These are phyloP conservation scores for Syngnathus floridae DNA, from an alignment of 2,113 vertebrate genomes.

Conservation along the genomic window DNA sequence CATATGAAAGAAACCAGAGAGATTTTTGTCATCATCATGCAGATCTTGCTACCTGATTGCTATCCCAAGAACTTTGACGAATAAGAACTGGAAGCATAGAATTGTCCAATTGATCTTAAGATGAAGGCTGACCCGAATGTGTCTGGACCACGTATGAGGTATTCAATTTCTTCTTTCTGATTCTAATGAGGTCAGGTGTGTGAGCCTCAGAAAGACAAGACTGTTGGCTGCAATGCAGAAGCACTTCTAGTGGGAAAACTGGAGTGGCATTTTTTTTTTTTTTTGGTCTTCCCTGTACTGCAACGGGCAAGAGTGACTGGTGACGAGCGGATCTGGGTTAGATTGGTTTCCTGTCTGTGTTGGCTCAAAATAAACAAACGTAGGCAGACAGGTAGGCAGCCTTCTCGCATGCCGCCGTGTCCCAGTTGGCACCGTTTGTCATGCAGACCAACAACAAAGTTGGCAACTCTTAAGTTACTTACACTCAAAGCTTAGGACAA, in stretches of 20 bases:
- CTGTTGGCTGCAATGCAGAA: no score
- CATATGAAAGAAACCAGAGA: background rate
- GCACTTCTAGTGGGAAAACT: no score
- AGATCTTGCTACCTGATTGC: background rate
- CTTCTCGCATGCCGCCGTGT: background rate
- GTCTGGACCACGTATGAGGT: background rate
- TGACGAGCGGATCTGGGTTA: conserved; percentile 7
- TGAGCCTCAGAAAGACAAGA: background rate
- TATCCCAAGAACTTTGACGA: no score
- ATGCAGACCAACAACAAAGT: conserved; percentile 12
- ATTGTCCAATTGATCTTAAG: background rate
- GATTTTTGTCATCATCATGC: background rate
- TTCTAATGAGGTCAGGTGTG: background rate
- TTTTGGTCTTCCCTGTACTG: background rate
- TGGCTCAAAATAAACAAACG: conserved; percentile 2
- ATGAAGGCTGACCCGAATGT: background rate
- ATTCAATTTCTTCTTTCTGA: background rate
- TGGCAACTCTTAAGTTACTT: background rate
- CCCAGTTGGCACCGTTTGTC: conserved; percentile 35
- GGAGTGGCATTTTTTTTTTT: background rate
- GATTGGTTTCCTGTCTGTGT: conserved; percentile 11
- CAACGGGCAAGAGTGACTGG: background rate
- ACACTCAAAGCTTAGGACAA: no score
- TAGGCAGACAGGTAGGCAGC: background rate
- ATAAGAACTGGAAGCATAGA: background rate